Evolutionary conservation across 2,888 invertebrate genomes (phyloP).

Genomic region (Embidobia sp.): DNA sequence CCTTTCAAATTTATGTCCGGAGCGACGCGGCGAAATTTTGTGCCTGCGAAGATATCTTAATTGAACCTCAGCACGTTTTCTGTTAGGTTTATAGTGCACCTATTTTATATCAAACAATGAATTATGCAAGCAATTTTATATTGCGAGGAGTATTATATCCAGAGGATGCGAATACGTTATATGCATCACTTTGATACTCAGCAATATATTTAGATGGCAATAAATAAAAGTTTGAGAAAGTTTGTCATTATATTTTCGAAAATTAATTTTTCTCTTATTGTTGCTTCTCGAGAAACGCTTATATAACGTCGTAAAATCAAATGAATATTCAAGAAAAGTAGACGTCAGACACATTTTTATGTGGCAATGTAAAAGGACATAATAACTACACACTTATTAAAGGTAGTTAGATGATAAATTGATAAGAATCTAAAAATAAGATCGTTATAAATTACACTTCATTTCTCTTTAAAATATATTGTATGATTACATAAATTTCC

Average conservation of each 20-base stretch:
- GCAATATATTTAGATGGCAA: background rate
- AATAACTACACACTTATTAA: slow-evolving; percentile 53
- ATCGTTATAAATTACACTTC: slow-evolving; percentile 52
- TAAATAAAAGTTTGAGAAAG: slow-evolving; percentile 22
- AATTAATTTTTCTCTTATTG: slow-evolving; percentile 31
- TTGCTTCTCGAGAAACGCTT: slow-evolving; percentile 5
- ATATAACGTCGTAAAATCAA: slow-evolving; percentile 26
- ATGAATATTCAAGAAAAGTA: slow-evolving; percentile 16
- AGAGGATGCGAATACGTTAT: background rate
- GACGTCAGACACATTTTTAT: slow-evolving; percentile 9
- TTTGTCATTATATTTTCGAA: slow-evolving; percentile 10
- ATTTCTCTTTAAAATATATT: slow-evolving; percentile 47
- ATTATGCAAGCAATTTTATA: slow-evolving; percentile 12
- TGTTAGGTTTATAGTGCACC: slow-evolving; percentile 2
- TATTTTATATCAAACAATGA: slow-evolving; percentile 11
- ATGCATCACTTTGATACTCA: background rate
- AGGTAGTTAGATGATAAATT: slow-evolving; percentile 59
- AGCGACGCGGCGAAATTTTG: slow-evolving; percentile 10
- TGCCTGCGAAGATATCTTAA: slow-evolving; percentile 2
- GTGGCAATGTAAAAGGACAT: slow-evolving; percentile 37
- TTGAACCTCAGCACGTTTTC: background rate
- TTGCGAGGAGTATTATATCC: background rate
- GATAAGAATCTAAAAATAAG: slow-evolving; percentile 54
- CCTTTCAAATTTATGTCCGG: slow-evolving; percentile 3
- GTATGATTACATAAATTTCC: slow-evolving; percentile 62